These are phyloP conservation scores for Scaptodrosophila latifasciaeformis DNA, from an alignment of 2,888 invertebrate genomes.

Conservation along the genomic window DNA sequence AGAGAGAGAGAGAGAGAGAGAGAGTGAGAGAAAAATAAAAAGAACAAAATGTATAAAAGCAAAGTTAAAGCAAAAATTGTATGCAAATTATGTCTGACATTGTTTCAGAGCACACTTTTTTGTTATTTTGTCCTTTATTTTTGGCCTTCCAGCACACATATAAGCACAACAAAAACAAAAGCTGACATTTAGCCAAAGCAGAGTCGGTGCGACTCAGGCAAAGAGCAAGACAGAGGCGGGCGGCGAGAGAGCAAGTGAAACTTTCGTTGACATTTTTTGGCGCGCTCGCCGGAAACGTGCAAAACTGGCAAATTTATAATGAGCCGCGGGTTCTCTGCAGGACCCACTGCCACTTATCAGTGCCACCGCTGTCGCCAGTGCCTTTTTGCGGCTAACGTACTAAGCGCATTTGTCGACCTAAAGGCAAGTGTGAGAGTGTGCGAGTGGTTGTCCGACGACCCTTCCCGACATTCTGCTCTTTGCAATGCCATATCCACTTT, in stretches of 20 bases:
- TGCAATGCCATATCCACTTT: too few species aligned
- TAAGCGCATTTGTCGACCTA: slow-evolving; percentile 56
- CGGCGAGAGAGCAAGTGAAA: slow-evolving; percentile 38
- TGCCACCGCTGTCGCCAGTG: slow-evolving; percentile 32
- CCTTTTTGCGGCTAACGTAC: slow-evolving; percentile 50
- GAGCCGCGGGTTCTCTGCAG: slow-evolving; percentile 50
- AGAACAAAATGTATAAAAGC: background rate
- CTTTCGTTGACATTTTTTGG: slow-evolving; percentile 60
- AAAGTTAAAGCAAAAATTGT: slow-evolving; percentile 44
- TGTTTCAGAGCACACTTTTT: slow-evolving; percentile 65
- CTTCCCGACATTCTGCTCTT: too few species aligned
- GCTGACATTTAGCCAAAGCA: slow-evolving; percentile 66
- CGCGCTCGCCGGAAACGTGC: slow-evolving; percentile 60
- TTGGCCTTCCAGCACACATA: too few species aligned
- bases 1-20: too few species aligned
- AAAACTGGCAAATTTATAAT: slow-evolving; percentile 68
- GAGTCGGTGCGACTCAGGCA: slow-evolving; percentile 41
- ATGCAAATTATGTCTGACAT: slow-evolving; percentile 68
- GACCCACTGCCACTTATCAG: background rate
- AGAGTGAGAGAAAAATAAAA: slow-evolving; percentile 13
- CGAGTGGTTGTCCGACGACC: too few species aligned
- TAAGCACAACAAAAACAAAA: slow-evolving; percentile 47
- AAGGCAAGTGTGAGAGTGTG: too few species aligned
- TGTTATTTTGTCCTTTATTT: too few species aligned
- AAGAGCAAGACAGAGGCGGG: slow-evolving; percentile 10